phyloP scores from a whole-genome alignment of 2,888 invertebrate species.

The Ernsta delagoae region DNA sequence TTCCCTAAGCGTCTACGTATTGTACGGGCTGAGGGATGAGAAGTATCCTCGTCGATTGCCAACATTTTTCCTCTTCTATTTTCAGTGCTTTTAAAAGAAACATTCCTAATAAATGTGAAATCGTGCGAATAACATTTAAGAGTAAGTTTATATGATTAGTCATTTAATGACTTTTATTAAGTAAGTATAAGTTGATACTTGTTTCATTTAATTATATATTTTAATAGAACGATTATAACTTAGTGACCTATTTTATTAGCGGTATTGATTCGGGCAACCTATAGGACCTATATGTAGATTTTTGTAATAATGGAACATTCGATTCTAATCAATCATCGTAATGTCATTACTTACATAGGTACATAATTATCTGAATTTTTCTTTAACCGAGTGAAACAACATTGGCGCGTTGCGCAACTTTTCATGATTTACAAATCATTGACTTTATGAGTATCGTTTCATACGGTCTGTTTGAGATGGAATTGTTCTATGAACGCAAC shows the following conservation, averaged over 20 bases:
- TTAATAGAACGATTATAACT: no score
- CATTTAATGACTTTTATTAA: no score
- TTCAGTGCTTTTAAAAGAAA: neutral
- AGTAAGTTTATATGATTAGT: no score
- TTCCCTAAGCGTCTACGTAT: constrained; percentile 16
- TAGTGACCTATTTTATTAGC: no score
- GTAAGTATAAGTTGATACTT: no score
- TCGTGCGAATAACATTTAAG: no score
- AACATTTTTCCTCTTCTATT: neutral
- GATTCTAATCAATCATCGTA: neutral
- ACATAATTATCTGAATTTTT: neutral
- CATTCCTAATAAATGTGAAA: neutral
- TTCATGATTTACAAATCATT: constrained; percentile 1
- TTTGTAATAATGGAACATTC: no score
- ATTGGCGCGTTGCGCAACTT: neutral
- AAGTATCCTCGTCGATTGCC: constrained; percentile 19
- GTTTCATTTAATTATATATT: no score
- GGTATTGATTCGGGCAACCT: no score
- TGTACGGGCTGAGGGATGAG: constrained; percentile 2
- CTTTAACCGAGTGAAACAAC: neutral
- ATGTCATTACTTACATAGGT: neutral
- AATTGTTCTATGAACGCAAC: neutral
- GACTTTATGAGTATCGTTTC: neutral
- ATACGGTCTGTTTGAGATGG: neutral
- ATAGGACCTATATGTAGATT: no score